Evolutionary conservation across 1,140 invertebrate species (phyloP), one percentile per base, ranked within the genome.

Genomic region (Drosophila parabipectinata): DNA sequence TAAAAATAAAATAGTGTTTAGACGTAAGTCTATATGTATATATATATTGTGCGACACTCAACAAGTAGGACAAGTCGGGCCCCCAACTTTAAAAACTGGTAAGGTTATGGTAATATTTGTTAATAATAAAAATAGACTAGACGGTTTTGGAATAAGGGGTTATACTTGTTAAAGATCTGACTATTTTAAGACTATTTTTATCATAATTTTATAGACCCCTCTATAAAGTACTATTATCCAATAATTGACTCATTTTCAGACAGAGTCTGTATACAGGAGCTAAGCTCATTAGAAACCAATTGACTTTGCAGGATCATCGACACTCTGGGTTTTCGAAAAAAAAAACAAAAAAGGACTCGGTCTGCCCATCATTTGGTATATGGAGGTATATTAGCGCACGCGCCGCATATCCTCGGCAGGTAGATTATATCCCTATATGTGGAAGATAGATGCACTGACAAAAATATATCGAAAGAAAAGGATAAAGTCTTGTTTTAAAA

Each of bases 271-370:
- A 18, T 4, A 50, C 59, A 62, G 59, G 26, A 54, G 59, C 59
- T 79, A 75, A 82, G 77, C 81, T 87, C 81, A 84, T 85, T 81
- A 85, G 77, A 85, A 87, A 85, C 81, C 77, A 85, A 87, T 85
- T 85, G 81, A 85, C 81, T 85, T 63, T 63, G 50, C 18, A 37
- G 63, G 77, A 87, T 85, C 60, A 87, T 71, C 63, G 82, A 85
- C 68, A 85, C 67, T 45, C 26, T 30, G 12, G 34, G 47, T 30
- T 14, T 24, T 2, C 18, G 10, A 14, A 64, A 18, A 10, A 12
- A 15, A 37, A 37, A 4, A 37, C 3, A 37, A 37, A 37, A 12
- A 37, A 37, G 44, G 44, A 47, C 18, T 47, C 44, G 44, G 72
- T 72, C 72, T 77, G 77, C 62, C 45, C 80, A 80, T 74, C 14